phyloP scores from a whole-genome alignment of 2,113 vertebrate genomes.

The Zosterops japonicus region DNA sequence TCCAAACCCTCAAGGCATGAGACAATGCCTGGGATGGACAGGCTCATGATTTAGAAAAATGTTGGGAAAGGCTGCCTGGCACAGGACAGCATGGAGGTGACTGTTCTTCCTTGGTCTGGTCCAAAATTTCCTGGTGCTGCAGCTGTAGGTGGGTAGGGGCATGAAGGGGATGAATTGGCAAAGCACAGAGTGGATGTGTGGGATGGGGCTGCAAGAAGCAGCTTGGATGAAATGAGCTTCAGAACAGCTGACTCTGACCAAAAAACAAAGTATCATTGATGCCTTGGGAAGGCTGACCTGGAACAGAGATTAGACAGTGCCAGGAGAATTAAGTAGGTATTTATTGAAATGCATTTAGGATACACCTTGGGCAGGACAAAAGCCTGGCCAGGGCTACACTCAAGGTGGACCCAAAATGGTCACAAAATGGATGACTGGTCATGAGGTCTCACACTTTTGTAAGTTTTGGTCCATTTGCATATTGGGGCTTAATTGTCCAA shows the following conservation, averaged over 20 bases:
- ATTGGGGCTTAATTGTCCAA: background rate
- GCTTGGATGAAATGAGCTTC: rapidly evolving
- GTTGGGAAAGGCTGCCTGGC: background rate
- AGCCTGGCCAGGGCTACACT: background rate
- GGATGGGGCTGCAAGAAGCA: background rate
- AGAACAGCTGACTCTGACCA: background rate
- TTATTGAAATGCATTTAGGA: background rate
- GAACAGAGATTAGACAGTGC: background rate
- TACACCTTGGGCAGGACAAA: background rate
- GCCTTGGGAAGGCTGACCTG: background rate
- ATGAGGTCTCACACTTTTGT: background rate
- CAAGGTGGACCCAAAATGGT: background rate
- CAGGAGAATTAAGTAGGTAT: background rate
- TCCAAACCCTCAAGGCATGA: background rate
- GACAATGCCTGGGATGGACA: background rate
- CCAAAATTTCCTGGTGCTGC: background rate
- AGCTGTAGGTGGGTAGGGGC: background rate
- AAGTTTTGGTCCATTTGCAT: background rate
- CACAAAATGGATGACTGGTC: background rate
- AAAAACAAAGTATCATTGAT: background rate
- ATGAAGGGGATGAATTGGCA: background rate
- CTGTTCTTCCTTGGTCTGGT: background rate
- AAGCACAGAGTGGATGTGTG: rapidly evolving
- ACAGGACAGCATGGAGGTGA: background rate
- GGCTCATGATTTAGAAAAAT: background rate